Evolutionary conservation across 2,113 vertebrate genomes (phyloP), one percentile per base, ranked within the genome.

Genomic region (Nothocercus nigrocapillus): DNA sequence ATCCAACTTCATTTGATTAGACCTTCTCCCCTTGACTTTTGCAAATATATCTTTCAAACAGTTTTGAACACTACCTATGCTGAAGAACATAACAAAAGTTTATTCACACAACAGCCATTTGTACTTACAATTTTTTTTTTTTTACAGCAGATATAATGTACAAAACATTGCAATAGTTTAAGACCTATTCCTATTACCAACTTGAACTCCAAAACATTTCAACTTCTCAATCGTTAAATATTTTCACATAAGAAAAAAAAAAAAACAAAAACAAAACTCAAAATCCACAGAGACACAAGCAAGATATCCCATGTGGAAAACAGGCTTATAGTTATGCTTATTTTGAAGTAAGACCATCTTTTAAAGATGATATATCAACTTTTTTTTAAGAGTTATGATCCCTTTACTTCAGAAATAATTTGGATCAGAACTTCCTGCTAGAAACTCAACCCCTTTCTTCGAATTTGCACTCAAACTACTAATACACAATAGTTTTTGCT

Each of bases 101-200:
- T 98, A 98, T 98, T 97, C 92, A 96, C 95, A 93, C 86, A 97
- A 97, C 82, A 97, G 81, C 94, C 97, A 95, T 95, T 97, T 92
- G 92, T 97, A 96, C 95, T 96, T 97, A 97, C 95, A 98, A 75
- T 78, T 97, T 62, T 97, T 88, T 95, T 63, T 97, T 88, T 95
- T 97, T 96, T 92, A 96, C 98, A 98, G 91, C 92, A 98, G 94
- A 96, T 75, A 97, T 86, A 97, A 97, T 87, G 74, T 96, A 97
- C 95, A 90, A 97, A 97, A 96, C 85, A 98, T 93, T 70, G 97
- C 91, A 97, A 97, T 90, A 70, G 53, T 9, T 45, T 82, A 97
- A 96, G 53, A 88, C 85, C 94, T 97, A 96, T 85, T 87, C 72
- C 70, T 95, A 97, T 61, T 59, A 83, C 62, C 84, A 96, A 85